Percentiles rank a stretch among this genome's conserved stretches.
These are phyloP conservation scores for Gymnorhina tibicen DNA, from an alignment of 2,113 vertebrate genomes.

Conservation along the genomic window DNA sequence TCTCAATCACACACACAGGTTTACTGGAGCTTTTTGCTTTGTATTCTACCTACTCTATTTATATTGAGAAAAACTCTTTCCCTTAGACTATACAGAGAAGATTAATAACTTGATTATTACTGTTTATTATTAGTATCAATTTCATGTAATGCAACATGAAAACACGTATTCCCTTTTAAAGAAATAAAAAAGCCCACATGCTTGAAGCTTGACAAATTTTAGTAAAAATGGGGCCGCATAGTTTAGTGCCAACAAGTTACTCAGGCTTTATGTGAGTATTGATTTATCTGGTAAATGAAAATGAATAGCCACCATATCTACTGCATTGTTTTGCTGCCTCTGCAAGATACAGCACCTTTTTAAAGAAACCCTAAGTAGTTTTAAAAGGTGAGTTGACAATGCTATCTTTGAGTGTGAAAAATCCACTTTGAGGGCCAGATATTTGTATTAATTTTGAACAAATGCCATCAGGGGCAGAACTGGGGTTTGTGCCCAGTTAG, in stretches of 20 bases:
- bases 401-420: background rate
- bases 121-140: conserved; percentile 26
- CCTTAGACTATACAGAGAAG: background rate
- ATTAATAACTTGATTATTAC: conserved; percentile 19
- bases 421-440: background rate
- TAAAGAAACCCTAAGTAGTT: conserved; percentile 33
- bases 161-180: background rate
- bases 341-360: conserved; percentile 39
- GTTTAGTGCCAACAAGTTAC: conserved; percentile 71
- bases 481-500: background rate
- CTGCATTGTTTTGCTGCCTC: conserved; percentile 62
- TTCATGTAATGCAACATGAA: background rate
- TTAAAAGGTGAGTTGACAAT: background rate
- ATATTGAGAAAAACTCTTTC: background rate
- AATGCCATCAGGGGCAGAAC: background rate
- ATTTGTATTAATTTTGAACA: background rate
- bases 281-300: conserved; percentile 70
- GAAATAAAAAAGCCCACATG: background rate
- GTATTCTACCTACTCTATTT: background rate
- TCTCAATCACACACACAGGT: background rate
- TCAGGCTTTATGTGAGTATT: conserved; percentile 67
- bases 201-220: conserved; percentile 57
- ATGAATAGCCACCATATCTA: conserved; percentile 38
- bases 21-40: background rate
- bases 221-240: conserved; percentile 48